phyloP scores from a whole-genome alignment of 2,797 vertebrate genomes.

The Vireo griseus region DNA sequence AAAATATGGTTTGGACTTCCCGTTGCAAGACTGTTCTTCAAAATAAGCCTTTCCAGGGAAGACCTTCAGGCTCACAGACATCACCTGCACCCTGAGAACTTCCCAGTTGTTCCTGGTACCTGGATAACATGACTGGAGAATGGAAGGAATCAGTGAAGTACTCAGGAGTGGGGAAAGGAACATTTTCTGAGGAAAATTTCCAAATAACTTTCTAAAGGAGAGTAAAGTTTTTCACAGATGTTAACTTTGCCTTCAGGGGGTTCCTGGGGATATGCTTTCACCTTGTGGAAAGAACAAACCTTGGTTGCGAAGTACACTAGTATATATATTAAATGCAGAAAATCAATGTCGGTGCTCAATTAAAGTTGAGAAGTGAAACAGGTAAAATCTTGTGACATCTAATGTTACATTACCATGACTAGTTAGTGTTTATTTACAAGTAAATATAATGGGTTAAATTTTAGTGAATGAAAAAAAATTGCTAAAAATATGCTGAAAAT shows the following conservation, averaged over 20 bases:
- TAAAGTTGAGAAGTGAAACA: background rate
- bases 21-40: background rate
- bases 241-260: background rate
- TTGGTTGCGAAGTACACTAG: background rate
- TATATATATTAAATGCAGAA: background rate
- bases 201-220: background rate
- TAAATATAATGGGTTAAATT: background rate
- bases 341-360: fast-evolving
- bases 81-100: background rate
- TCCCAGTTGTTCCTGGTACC: background rate
- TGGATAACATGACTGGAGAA: background rate
- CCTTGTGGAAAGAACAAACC: background rate
- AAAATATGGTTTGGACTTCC: background rate
- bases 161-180: background rate
- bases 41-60: background rate
- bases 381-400: background rate
- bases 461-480: background rate
- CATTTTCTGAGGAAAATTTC: background rate
- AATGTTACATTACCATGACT: background rate
- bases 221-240: background rate
- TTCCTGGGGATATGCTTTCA: background rate
- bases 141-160: background rate
- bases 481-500: background rate
- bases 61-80: background rate
- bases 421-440: background rate